These are phyloP conservation scores for Darevskia nairensis DNA, from an alignment of 2,797 vertebrate species.

Conservation along the genomic window DNA sequence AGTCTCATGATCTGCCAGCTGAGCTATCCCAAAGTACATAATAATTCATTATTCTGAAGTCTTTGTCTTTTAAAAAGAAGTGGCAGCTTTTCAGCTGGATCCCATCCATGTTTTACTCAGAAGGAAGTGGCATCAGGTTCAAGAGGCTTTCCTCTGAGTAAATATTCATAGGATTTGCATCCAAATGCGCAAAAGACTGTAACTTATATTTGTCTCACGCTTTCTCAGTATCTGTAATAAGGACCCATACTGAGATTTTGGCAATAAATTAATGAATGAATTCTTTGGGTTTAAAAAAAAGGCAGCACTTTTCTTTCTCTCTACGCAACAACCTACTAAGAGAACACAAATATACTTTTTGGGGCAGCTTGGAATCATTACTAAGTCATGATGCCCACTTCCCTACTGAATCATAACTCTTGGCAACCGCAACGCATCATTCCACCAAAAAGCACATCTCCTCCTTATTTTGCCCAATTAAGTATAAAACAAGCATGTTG, in stretches of 20 bases:
- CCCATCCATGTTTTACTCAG: neutral
- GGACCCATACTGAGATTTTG: neutral
- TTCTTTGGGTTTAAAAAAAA: neutral
- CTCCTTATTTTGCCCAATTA: slow-evolving; percentile 51
- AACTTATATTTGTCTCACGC: neutral
- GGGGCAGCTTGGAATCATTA: slow-evolving; percentile 53
- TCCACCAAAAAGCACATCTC: slow-evolving; percentile 46
- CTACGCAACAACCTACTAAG: slow-evolving; percentile 22
- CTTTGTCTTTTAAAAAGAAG: neutral
- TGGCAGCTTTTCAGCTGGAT: neutral
- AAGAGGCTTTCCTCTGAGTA: neutral
- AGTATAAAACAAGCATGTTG: slow-evolving; percentile 51
- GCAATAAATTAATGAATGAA: neutral
- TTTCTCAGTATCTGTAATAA: neutral
- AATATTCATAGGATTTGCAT: neutral
- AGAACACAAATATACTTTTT: slow-evolving; percentile 26
- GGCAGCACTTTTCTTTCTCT: neutral
- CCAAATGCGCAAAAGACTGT: neutral
- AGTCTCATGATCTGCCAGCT: too few species aligned
- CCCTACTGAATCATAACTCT: slow-evolving; percentile 51
- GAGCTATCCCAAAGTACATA: neutral
- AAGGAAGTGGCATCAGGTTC: too few species aligned
- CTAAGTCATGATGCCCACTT: slow-evolving; percentile 15
- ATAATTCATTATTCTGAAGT: neutral
- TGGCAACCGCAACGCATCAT: slow-evolving; percentile 54